Evolutionary conservation across 1,140 invertebrate species (phyloP).

Genomic region (Drosophila orosa): DNA sequence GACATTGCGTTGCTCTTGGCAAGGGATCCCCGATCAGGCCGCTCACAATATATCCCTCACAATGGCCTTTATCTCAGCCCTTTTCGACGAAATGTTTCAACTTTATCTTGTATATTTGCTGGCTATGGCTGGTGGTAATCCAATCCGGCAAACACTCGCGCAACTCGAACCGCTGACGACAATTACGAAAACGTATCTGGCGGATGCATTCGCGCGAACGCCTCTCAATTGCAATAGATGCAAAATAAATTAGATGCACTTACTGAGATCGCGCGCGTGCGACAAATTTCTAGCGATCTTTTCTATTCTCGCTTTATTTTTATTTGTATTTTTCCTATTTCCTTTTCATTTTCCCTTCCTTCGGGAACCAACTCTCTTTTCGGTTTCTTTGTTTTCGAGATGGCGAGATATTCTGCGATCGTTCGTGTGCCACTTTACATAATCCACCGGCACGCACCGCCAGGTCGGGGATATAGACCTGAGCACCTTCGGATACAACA

Average conservation of each 20-base stretch:
- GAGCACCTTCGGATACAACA: slow-evolving; percentile 15
- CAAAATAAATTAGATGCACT: slow-evolving; percentile 77
- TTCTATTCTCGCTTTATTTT: slow-evolving; percentile 2
- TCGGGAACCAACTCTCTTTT: slow-evolving; percentile 14
- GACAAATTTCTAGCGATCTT: slow-evolving; percentile 32
- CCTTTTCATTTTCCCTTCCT: slow-evolving; percentile 5
- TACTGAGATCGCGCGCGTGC: slow-evolving; percentile 58
- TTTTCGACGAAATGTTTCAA: slow-evolving; percentile 7
- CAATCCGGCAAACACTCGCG: slow-evolving; percentile 47
- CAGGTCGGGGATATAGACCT: slow-evolving; percentile 24
- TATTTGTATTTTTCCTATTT: slow-evolving; percentile 31
- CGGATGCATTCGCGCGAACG: slow-evolving; percentile 49
- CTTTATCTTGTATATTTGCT: slow-evolving; percentile 30
- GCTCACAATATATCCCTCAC: slow-evolving; percentile 36
- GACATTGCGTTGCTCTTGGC: slow-evolving; percentile 76
- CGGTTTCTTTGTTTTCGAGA: slow-evolving; percentile 18
- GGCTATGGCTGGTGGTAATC: slow-evolving; percentile 51
- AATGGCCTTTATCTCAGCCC: slow-evolving; percentile 2
- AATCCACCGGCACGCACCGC: slow-evolving; percentile 71
- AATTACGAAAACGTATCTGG: slow-evolving; percentile 64
- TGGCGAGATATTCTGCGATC: slow-evolving; percentile 9
- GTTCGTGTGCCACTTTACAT: slow-evolving; percentile 73
- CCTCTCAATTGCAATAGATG: slow-evolving; percentile 76
- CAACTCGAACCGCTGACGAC: slow-evolving; percentile 45
- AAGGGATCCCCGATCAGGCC: slow-evolving; percentile 21